These are phyloP conservation scores for Semaprochilodus insignis DNA, from an alignment of 2,797 vertebrate species.

Conservation along the genomic window DNA sequence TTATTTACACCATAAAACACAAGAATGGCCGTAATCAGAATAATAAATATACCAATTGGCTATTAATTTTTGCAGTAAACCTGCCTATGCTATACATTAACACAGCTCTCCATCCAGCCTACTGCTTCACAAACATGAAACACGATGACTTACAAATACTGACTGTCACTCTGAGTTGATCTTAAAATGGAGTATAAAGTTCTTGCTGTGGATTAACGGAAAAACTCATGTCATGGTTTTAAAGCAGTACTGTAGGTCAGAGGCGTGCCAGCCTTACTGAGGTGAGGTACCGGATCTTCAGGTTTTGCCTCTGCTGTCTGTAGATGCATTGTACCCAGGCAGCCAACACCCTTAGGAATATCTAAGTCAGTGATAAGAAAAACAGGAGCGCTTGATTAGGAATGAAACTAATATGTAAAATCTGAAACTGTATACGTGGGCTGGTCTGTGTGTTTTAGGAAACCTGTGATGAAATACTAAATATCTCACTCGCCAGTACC, in stretches of 20 bases:
- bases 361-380: slow-evolving; percentile 2
- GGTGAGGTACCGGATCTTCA: background rate
- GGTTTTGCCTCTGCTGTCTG: background rate
- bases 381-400: background rate
- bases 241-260: background rate
- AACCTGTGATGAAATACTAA: slow-evolving; percentile 2
- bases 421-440: too few relatives aligned
- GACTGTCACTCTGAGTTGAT: background rate
- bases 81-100: too few relatives aligned
- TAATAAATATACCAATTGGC: too few relatives aligned
- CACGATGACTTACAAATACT: background rate
- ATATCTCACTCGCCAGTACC: background rate
- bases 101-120: too few relatives aligned
- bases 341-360: slow-evolving; percentile 1
- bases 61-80: too few relatives aligned
- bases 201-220: background rate
- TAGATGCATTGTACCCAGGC: background rate
- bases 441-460: background rate
- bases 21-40: too few relatives aligned
- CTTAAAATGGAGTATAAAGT: background rate
- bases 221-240: background rate
- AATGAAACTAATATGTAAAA: background rate
- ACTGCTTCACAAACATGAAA: background rate
- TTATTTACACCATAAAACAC: too few relatives aligned
- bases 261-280: background rate